Base-by-base conservation (phyloP, 64 coral and sea anemone genomes). In the Dendrophyllia cribrosa region DNA sequence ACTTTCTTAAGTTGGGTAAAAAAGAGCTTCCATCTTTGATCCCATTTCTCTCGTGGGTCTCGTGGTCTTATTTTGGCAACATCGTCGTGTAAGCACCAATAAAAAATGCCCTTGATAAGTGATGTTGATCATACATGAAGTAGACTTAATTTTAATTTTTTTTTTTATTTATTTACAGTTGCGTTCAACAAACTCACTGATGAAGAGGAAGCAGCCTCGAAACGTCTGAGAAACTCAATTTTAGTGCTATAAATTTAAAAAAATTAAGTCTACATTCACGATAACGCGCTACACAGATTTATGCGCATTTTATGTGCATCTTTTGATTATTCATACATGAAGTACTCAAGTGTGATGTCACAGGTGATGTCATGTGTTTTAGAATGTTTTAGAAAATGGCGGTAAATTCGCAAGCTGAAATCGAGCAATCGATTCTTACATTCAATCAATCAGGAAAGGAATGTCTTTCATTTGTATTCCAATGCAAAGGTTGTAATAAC, bases 271-370 rank as follows among this genome's bases (percentile, higher is more conserved):
- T n/a, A n/a, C n/a, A n/a, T n/a, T n/a, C n/a, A n/a, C n/a, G n/a
- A n/a, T n/a, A n/a, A n/a, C n/a, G n/a, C n/a, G n/a, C n/a, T n/a
- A n/a, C n/a, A n/a, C n/a, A n/a, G n/a, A n/a, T n/a, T n/a, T n/a
- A n/a, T n/a, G n/a, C n/a, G n/a, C n/a, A n/a, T n/a, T n/a, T n/a
- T n/a, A n/a, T n/a, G n/a, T n/a, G n/a, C n/a, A n/a, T n/a, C n/a
- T n/a, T n/a, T n/a, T n/a, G n/a, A n/a, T n/a, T n/a, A n/a, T n/a
- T 5, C 43, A 24, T 84, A 84, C 80, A 84, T 50, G 62, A 84
- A 12, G 60, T 77, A 23, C 44, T 20, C 0, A 13, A 19, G 12
- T 1, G 44, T 11, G 0, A 67, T 12, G 16, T 19, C 34, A 56
- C 34, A 34, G 34, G 34, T 34, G 34, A 34, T 34, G 34, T 34